A percentile compares a stretch with the other conserved stretches of the same genome.
These are phyloP conservation scores for Danio aesculapii DNA, from an alignment of 2,797 vertebrate genomes.

Conservation along the genomic window DNA sequence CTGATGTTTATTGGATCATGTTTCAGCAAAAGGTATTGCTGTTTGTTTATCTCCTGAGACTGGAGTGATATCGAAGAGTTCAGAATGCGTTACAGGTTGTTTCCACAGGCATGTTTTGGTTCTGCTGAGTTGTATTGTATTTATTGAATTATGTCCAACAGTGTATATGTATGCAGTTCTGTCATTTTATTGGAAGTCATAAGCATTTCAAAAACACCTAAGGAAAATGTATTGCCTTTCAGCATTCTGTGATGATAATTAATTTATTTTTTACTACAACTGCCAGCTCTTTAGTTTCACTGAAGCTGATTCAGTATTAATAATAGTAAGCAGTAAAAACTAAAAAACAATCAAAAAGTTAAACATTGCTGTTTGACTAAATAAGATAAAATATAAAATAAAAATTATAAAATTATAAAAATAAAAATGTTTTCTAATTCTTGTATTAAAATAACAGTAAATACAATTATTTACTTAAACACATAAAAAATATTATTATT, in stretches of 20 bases:
- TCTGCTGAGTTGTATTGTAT: background rate
- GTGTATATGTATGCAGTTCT: background rate
- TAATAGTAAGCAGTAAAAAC: background rate
- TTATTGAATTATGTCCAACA: background rate
- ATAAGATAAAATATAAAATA: background rate
- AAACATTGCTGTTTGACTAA: background rate
- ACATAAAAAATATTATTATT: background rate
- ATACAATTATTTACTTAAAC: too few species aligned
- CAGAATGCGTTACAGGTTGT: background rate
- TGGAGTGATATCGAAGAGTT: background rate
- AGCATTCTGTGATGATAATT: background rate
- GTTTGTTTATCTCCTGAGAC: background rate
- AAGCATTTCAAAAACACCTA: background rate
- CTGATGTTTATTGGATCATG: background rate
- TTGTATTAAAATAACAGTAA: background rate
- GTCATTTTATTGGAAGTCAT: background rate
- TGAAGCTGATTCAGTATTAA: background rate
- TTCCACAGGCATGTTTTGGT: background rate
- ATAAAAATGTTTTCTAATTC: too few species aligned
- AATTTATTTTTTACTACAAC: background rate
- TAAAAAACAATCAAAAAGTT: background rate
- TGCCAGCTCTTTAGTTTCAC: too few species aligned
- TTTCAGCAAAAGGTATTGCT: slow-evolving; percentile 2
- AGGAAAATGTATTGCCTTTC: background rate
- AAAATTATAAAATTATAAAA: too few species aligned